Evolutionary conservation across 2,888 invertebrate genomes (phyloP), one percentile per base, ranked within the genome.

Genomic region (Brachyptera putata): DNA sequence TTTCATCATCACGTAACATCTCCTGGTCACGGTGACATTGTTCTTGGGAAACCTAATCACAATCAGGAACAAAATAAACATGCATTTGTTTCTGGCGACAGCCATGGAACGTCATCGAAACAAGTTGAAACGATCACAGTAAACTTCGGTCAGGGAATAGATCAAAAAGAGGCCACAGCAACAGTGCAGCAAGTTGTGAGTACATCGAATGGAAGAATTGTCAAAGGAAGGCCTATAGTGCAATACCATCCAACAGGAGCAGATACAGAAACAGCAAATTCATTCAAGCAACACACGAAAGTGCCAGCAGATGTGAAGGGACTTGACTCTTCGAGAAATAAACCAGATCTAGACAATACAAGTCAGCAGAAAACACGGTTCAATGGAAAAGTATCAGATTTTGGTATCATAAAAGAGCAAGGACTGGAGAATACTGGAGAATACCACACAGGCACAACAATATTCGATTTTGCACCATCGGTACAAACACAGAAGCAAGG

Each of bases 401-500:
- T 22, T 13, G 16, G 24, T 34, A 24, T 18, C 30, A 50, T 30
- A 14, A 26, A 50, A 25, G 26, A 26, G 14, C 30, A 30, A 5
- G 3, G 2, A 2, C 3, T 24, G 3, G 48, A 25, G 4, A 24
- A 22, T 9, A 16, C 53, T 9, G 24, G 18, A 13, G 37, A 34
- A 2, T 53, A 21, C 21, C 34, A 34, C 9, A 34, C 53, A 1
- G 53, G 36, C 11, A 53, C 53, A 36, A 53, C 53, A 2, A 34
- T 53, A 34, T 53, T 53, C 22, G 53, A 53, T 21, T 34, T 53
- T 18, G 18, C 53, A 16, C 64, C 67, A 41, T 67, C 67, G 3
- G 22, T 66, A 5, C 64, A 66, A 60, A 66, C 66, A 5, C 57
- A 64, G 3, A 64, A 59, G 18, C 60, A 63, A 22, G 60, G 57